phyloP scores from a whole-genome alignment of 2,797 vertebrate genomes.

The Phataginus tricuspis region DNA sequence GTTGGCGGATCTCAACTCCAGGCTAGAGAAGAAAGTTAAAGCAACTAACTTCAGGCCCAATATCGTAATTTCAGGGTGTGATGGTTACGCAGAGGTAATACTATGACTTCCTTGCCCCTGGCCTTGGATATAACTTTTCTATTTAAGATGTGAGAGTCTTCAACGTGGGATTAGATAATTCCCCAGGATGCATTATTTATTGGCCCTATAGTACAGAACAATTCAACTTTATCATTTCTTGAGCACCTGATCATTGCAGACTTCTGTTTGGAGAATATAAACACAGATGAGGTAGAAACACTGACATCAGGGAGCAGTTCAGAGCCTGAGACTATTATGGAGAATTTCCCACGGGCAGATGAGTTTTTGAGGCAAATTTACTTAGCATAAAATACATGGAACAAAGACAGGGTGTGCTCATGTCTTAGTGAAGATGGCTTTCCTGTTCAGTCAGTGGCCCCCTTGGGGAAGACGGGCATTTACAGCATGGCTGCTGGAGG shows the following conservation, averaged over 20 bases:
- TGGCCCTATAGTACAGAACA: too few relatives aligned
- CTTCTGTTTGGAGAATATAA: rapidly evolving
- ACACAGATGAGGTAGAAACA: not conserved
- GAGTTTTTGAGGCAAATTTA: not conserved
- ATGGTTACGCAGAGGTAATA: constrained; percentile 88
- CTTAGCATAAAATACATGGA: not conserved
- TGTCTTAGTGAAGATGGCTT: not conserved
- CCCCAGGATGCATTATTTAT: not conserved
- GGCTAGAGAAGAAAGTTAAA: constrained; percentile 85
- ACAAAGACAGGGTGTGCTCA: not conserved
- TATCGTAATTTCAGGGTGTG: constrained; percentile 89
- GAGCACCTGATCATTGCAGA: not conserved
- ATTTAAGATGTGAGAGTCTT: not conserved
- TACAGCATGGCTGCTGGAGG: not conserved
- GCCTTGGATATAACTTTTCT: not conserved
- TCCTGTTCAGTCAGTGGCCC: not conserved
- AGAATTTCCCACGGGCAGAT: not conserved
- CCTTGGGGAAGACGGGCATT: not conserved
- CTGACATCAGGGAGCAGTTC: too few relatives aligned
- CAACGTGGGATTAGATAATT: not conserved
- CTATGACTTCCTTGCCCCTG: rapidly evolving
- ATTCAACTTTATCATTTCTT: not conserved
- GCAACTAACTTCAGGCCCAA: constrained; percentile 89
- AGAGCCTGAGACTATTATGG: not conserved
- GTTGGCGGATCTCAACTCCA: constrained; percentile 88